A percentile compares a stretch with the other conserved stretches of the same genome.
phyloP scores from a whole-genome alignment of 2,113 vertebrate genomes.

The Turnix velox region DNA sequence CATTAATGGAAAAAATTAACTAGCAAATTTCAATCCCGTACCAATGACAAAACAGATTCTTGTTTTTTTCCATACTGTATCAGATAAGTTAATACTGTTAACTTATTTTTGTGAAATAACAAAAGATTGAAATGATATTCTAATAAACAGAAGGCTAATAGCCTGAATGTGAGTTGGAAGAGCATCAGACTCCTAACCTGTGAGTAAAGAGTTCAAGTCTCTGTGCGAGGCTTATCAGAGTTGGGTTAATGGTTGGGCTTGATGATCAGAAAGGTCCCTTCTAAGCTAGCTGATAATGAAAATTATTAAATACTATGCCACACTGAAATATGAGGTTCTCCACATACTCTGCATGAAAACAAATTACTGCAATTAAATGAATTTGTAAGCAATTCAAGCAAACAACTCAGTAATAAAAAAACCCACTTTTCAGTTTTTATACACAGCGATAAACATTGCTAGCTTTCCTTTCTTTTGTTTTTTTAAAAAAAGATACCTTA shows the following conservation, averaged over 20 bases:
- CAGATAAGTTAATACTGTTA: background rate
- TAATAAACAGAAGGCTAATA: background rate
- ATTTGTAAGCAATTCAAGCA: background rate
- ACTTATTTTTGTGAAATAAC: background rate
- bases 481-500: background rate
- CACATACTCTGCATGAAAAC: background rate
- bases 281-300: no score
- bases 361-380: background rate
- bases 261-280: no score
- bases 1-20: background rate
- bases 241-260: no score
- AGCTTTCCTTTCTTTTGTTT: no score
- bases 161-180: no score
- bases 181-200: no score
- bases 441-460: fast-evolving
- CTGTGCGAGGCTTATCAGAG: no score
- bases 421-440: background rate
- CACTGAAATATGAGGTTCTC: background rate
- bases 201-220: no score
- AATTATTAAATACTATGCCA: background rate
- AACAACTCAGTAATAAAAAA: background rate
- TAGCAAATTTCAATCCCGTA: background rate
- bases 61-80: background rate
- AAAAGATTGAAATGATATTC: background rate
- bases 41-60: background rate